These are phyloP conservation scores for Drosophila prosaltans DNA, from an alignment of 1,140 invertebrate genomes.

Conservation along the genomic window DNA sequence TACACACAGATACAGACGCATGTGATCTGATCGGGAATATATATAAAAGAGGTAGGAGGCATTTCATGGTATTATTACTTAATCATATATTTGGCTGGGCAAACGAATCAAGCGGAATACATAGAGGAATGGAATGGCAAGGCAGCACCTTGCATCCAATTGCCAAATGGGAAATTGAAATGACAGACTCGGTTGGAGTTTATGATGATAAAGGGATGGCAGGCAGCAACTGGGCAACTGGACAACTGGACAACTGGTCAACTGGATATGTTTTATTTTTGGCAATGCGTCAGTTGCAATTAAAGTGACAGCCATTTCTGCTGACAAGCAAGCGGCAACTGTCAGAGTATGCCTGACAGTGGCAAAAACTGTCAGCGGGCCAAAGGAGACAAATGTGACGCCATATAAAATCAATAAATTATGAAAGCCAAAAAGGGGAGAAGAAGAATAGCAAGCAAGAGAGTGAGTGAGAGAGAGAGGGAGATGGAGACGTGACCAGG, in stretches of 20 bases:
- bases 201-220: slow-evolving; percentile 40
- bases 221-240: slow-evolving; percentile 2
- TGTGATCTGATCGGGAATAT: slow-evolving; percentile 30
- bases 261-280: slow-evolving; percentile 53
- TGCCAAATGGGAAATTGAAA: slow-evolving; percentile 64
- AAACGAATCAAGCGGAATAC: slow-evolving; percentile 7
- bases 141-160: slow-evolving; percentile 59
- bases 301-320: slow-evolving; percentile 64
- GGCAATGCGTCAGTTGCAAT: slow-evolving; percentile 80
- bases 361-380: slow-evolving; percentile 76
- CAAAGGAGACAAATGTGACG: slow-evolving; percentile 76
- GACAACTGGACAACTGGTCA: slow-evolving; percentile 28
- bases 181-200: slow-evolving; percentile 62
- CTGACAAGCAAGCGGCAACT: slow-evolving; percentile 76
- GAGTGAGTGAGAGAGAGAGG: neutral
- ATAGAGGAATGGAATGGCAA: slow-evolving; percentile 4
- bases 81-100: slow-evolving; percentile 56
- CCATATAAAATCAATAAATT: slow-evolving; percentile 82
- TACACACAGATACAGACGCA: neutral
- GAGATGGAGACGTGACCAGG: neutral
- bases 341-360: slow-evolving; percentile 74
- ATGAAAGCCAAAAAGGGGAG: slow-evolving; percentile 50
- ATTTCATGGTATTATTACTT: slow-evolving; percentile 64
- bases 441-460: neutral
- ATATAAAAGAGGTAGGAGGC: slow-evolving; percentile 32